Evolutionary conservation across 2,888 invertebrate genomes (phyloP).

Genomic region (Lasius platythorax): DNA sequence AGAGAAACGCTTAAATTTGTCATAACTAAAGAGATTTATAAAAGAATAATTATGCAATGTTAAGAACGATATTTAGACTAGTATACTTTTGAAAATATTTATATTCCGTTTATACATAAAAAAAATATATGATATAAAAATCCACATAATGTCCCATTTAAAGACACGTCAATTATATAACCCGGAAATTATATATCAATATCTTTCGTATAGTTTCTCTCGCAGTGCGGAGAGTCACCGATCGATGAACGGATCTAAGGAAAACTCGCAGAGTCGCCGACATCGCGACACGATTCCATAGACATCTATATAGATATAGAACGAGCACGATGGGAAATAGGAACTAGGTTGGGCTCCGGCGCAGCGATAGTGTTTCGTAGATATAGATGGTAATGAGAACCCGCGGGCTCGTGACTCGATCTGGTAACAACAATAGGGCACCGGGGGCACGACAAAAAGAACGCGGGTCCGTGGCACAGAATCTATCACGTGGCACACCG

Average conservation of each 20-base stretch:
- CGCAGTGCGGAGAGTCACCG: constrained; percentile 54
- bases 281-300: constrained; percentile 66
- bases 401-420: constrained; percentile 79
- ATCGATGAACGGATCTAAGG: constrained; percentile 68
- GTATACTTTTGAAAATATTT: not conserved
- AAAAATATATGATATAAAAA: not conserved
- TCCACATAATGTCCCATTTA: not conserved
- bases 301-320: constrained; percentile 69
- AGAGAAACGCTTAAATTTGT: constrained; percentile 19
- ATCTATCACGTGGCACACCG: constrained; percentile 71
- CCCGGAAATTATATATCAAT: not conserved
- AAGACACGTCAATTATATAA: not conserved
- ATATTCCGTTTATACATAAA: not conserved
- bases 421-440: constrained; percentile 82
- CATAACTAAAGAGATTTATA: not conserved
- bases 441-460: constrained; percentile 65
- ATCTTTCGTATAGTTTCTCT: constrained; percentile 46
- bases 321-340: constrained; percentile 79
- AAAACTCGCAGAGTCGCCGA: constrained; percentile 60
- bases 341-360: constrained; percentile 80
- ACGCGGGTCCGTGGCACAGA: constrained; percentile 61
- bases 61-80: not conserved
- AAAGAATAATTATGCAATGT: not conserved
- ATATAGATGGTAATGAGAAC: constrained; percentile 84
- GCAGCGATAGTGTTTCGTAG: constrained; percentile 78